Evolutionary conservation across 2,888 invertebrate genomes (phyloP).

Genomic region (Thera britannica): DNA sequence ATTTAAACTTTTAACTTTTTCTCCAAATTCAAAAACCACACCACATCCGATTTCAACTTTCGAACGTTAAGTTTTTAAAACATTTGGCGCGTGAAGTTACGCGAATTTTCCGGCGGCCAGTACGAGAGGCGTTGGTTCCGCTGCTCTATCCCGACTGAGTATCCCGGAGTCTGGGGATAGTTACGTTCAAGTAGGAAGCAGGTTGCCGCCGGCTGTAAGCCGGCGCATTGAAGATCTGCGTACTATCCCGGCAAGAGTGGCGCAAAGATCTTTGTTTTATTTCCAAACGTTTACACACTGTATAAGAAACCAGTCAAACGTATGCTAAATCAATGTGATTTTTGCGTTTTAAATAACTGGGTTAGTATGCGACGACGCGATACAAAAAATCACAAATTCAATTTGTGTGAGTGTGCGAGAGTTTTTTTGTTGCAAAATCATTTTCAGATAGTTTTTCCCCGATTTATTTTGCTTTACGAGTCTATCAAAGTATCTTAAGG

Average conservation of each 20-base stretch:
- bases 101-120: conserved; percentile 32
- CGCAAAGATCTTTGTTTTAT: too few relatives aligned
- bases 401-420: too few relatives aligned
- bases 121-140: conserved; percentile 39
- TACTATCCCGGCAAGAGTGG: neutral
- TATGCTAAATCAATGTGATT: too few relatives aligned
- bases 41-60: conserved; percentile 11
- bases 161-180: conserved; percentile 49
- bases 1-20: neutral
- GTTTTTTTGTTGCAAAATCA: too few relatives aligned
- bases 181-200: conserved; percentile 12
- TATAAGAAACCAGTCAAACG: too few relatives aligned
- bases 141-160: conserved; percentile 40
- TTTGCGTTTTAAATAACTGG: too few relatives aligned
- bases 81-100: conserved; percentile 51
- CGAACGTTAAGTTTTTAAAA: conserved; percentile 43
- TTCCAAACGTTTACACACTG: too few relatives aligned
- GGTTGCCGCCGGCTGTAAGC: conserved; percentile 4
- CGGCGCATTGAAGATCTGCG: neutral
- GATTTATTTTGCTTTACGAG: too few relatives aligned
- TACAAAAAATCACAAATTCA: too few relatives aligned
- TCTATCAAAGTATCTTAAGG: too few relatives aligned
- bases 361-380: too few relatives aligned
- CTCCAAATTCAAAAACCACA: conserved; percentile 20
- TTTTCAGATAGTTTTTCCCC: too few relatives aligned